Evolutionary conservation across 2,888 invertebrate species (phyloP), one percentile per base, ranked within the genome.

Genomic region (Clistopyga incitator): DNA sequence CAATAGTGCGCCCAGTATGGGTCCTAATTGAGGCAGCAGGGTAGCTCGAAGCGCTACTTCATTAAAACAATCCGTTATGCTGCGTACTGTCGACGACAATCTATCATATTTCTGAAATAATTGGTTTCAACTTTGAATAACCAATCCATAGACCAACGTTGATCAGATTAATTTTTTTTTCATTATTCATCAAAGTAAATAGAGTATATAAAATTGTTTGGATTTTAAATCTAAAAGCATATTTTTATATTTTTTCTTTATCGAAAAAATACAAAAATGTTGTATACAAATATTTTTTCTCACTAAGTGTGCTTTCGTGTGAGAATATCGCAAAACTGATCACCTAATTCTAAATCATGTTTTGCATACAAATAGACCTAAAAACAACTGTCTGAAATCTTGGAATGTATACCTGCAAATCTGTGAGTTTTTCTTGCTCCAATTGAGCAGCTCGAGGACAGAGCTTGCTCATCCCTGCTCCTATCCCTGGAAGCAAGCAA

Each of bases 401-500:
- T 93, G 92, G 95, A 95, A 85, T 94, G 13, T 13, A 87, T 94
- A 94, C 94, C 91, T 95, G 92, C 59, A 94, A 85, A 77, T 93
- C 94, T 78, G 92, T 92, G 45, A 94, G 89, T 38, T 88, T 84
- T 71, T 94, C 89, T 64, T 88, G 81, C 3, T 93, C 92, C 23
- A 94, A 84, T 56, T 92, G 86, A 10, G 89, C 84, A 47, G 93
- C 93, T 75, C 90, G 90, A 23, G 92, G 87, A 88, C 94, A 94
- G 87, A 95, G 92, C 87, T 94, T 94, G 42, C 91, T 88, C 77
- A 94, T 87, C 74, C 92, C 94, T 82, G 96, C 92, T 42, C 96
- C 96, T 61, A 96, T 93, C 1, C 96, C 96, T 42, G 95, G 95
- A 86, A 96, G 93, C 42, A 97, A 92, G 90, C 95, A 95, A 15